Conservation (phyloP, 2,888 invertebrate genomes). For the Crepidodera aurea region DNA sequence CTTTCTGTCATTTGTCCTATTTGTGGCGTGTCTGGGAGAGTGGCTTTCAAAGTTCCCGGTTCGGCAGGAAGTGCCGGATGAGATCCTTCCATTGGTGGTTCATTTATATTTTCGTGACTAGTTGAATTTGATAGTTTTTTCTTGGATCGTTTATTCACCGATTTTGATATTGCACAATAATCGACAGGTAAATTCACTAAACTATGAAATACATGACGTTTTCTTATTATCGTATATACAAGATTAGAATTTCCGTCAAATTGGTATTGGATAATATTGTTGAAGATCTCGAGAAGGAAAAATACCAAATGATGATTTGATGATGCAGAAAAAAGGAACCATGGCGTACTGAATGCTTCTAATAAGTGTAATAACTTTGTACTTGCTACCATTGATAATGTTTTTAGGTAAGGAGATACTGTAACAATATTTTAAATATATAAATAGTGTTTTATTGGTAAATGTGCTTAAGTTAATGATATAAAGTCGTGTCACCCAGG, state of each 20-base stretch:
- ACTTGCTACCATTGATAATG: slow-evolving; percentile 97
- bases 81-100: slow-evolving; percentile 83
- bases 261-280: slow-evolving; percentile 99
- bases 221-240: slow-evolving; percentile 98
- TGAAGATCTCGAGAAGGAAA: slow-evolving; percentile 98
- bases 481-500: no score
- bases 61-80: slow-evolving; percentile 86
- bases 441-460: background rate
- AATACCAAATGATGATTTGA: slow-evolving; percentile 98
- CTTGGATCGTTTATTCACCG: slow-evolving; percentile 67
- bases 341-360: slow-evolving; percentile 98
- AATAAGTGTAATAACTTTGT: slow-evolving; percentile 96
- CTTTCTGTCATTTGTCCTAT: slow-evolving; percentile 76
- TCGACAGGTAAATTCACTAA: slow-evolving; percentile 97
- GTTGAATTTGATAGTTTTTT: slow-evolving; percentile 45
- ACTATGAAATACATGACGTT: slow-evolving; percentile 97
- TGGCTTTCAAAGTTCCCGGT: slow-evolving; percentile 90
- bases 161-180: slow-evolving; percentile 85
- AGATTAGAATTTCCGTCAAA: slow-evolving; percentile 99
- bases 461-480: background rate
- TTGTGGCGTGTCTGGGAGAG: slow-evolving; percentile 89
- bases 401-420: slow-evolving; percentile 99
- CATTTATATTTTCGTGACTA: slow-evolving; percentile 68
- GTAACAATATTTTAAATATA: slow-evolving; percentile 48
- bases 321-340: slow-evolving; percentile 97